Conservation (phyloP, 1,140 invertebrate genomes). For the Cardiocondyla obscurior region DNA sequence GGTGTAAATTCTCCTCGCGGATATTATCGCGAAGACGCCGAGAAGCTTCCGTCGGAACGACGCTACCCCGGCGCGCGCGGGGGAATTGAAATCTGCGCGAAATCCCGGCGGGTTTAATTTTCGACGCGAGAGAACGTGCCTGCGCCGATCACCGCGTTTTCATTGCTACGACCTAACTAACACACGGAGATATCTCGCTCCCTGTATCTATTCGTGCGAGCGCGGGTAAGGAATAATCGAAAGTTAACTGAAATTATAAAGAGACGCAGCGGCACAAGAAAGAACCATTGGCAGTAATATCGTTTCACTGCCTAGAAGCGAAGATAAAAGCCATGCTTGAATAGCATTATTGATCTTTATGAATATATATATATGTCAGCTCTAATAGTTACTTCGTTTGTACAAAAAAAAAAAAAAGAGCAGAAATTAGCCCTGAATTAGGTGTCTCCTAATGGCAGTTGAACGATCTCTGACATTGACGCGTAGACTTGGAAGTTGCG, state of each 20-base stretch:
- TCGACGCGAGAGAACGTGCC: neutral
- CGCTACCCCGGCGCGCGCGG: neutral
- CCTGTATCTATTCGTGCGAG: neutral
- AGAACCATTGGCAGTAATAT: neutral
- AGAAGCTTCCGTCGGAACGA: slow-evolving; percentile 31
- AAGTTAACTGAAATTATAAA: neutral
- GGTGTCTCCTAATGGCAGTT: neutral
- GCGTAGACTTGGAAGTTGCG: neutral
- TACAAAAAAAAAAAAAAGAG: slow-evolving; percentile 4
- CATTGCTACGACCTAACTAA: neutral
- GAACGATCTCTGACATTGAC: neutral
- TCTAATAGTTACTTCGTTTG: neutral
- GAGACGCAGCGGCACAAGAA: neutral
- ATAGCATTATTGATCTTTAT: neutral
- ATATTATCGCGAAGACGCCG: slow-evolving; percentile 32
- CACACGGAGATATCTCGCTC: neutral
- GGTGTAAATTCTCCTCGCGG: slow-evolving; percentile 40
- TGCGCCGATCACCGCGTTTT: neutral
- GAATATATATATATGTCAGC: neutral
- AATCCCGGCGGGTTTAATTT: slow-evolving; percentile 29
- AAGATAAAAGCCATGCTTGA: neutral
- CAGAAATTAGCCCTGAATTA: neutral
- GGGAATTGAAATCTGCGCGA: slow-evolving; percentile 8
- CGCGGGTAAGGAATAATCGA: neutral
- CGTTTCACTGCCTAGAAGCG: too few species aligned